phyloP scores from a whole-genome alignment of 2,888 invertebrate species.

The Epirrhoe tristata region DNA sequence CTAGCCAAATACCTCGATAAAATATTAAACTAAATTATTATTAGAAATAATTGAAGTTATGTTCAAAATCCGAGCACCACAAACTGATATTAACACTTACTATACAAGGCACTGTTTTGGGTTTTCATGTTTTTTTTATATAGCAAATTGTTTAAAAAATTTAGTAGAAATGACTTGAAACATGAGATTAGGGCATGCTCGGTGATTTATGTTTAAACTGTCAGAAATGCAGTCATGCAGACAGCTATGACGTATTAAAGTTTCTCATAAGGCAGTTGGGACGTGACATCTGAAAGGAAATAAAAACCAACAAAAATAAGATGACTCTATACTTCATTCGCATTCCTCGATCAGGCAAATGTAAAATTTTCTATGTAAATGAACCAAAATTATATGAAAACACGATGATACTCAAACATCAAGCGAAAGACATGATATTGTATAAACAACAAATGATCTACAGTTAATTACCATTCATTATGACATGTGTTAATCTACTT shows the following conservation, averaged over 20 bases:
- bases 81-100: slow-evolving; percentile 37
- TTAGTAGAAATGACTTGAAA: slow-evolving; percentile 13
- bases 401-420: not conserved
- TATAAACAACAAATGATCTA: not conserved
- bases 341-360: slow-evolving; percentile 1
- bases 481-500: not conserved
- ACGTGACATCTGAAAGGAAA: slow-evolving; percentile 95
- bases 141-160: not conserved
- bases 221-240: slow-evolving; percentile 80
- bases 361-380: slow-evolving; percentile 6
- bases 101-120: slow-evolving; percentile 49
- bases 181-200: slow-evolving; percentile 67
- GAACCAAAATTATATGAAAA: not conserved
- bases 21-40: slow-evolving; percentile 55
- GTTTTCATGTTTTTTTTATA: slow-evolving; percentile 19
- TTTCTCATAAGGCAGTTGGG: slow-evolving; percentile 96
- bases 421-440: not conserved
- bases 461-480: not conserved
- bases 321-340: slow-evolving; percentile 39
- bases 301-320: slow-evolving; percentile 70
- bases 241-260: slow-evolving; percentile 89
- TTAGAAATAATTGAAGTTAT: slow-evolving; percentile 42
- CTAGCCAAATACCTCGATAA: slow-evolving; percentile 71
- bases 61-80: slow-evolving; percentile 64
- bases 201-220: slow-evolving; percentile 62